phyloP scores from a whole-genome alignment of 2,797 vertebrate genomes.

The Cichlasoma orientale region DNA sequence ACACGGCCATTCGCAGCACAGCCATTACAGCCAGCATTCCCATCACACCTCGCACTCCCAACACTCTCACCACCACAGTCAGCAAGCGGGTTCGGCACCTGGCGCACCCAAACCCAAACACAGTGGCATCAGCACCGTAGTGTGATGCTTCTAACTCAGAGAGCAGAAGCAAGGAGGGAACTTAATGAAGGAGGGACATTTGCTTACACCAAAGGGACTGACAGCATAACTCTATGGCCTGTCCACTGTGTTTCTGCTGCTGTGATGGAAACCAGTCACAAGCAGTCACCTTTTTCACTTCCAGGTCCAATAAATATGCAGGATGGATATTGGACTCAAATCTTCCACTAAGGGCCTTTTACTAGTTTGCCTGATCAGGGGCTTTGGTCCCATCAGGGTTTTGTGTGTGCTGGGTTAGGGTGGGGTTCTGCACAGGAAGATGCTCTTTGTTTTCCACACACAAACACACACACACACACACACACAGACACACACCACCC shows the following conservation, averaged over 20 bases:
- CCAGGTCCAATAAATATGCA: conserved; percentile 72
- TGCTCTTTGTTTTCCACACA: conserved; percentile 41
- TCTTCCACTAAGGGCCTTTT: conserved; percentile 77
- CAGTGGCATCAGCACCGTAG: conserved; percentile 97
- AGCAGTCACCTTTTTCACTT: conserved; percentile 64
- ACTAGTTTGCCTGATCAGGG: conserved; percentile 60
- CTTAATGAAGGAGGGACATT: conserved; percentile 58
- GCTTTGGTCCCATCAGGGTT: conserved; percentile 49
- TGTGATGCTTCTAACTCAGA: conserved; percentile 78
- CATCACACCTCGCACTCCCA: conserved; percentile 82
- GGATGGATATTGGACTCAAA: conserved; percentile 72
- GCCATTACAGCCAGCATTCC: conserved; percentile 79
- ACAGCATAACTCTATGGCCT: conserved; percentile 77
- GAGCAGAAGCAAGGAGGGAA: conserved; percentile 23
- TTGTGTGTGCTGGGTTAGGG: conserved; percentile 17
- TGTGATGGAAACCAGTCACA: conserved; percentile 70
- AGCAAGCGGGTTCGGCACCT: conserved; percentile 79
- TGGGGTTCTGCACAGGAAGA: conserved; percentile 56
- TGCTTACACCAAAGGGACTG: conserved; percentile 80
- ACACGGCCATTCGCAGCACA: conserved; percentile 67
- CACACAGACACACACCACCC: conserved; percentile 29
- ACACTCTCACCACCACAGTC: conserved; percentile 77
- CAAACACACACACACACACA: conserved; percentile 37
- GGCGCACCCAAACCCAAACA: conserved; percentile 91
- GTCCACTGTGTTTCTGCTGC: conserved; percentile 81